These are phyloP conservation scores for Amphibalanus amphitrite DNA, from an alignment of 1,140 invertebrate genomes.

Conservation along the genomic window DNA sequence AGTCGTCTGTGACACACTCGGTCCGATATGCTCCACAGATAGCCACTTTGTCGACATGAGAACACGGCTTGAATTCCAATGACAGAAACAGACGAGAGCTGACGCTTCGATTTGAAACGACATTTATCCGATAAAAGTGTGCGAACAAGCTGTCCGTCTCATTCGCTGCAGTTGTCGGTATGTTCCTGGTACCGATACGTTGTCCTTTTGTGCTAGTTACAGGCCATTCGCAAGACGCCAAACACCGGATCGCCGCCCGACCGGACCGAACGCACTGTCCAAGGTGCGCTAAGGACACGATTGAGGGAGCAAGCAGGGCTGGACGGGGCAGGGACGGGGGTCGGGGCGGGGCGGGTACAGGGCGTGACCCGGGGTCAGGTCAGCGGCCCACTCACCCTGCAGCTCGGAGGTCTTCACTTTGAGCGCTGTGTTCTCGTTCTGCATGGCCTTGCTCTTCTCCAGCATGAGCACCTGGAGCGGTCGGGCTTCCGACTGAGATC, in stretches of 20 bases:
- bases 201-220: not conserved
- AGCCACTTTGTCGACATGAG: not conserved
- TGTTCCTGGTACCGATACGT: no score
- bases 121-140: no score
- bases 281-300: no score
- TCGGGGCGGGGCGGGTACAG: not conserved
- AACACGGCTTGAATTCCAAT: not conserved
- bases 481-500: slow-evolving; percentile 28
- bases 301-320: slow-evolving; percentile 5
- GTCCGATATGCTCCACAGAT: not conserved
- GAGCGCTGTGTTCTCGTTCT: slow-evolving; percentile 32
- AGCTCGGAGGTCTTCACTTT: slow-evolving; percentile 24
- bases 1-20: not conserved
- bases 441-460: slow-evolving; percentile 54
- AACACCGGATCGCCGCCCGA: no score
- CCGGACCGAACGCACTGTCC: no score
- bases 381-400: slow-evolving; percentile 23
- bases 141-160: no score
- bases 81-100: not conserved
- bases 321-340: slow-evolving; percentile 12
- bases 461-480: slow-evolving; percentile 55
- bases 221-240: not conserved
- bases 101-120: not conserved
- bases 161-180: no score
- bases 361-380: slow-evolving; percentile 12